These are phyloP conservation scores for Lydus trimaculatus DNA, from an alignment of 2,888 invertebrate species.

Conservation along the genomic window DNA sequence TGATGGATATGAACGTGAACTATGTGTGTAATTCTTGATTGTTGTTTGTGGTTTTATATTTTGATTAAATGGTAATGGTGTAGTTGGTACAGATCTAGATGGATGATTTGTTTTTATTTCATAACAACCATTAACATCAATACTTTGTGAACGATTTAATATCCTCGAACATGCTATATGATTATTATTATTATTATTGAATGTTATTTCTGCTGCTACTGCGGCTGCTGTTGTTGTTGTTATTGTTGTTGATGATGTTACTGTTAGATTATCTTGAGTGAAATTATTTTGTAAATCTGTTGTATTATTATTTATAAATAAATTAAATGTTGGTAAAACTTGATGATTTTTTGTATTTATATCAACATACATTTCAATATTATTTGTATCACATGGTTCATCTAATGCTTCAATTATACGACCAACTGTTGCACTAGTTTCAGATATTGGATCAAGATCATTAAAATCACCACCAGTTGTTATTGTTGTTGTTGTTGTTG, in stretches of 20 bases:
- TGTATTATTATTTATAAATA: slow-evolving; percentile 35
- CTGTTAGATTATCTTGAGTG: slow-evolving; percentile 2
- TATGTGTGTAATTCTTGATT: slow-evolving; percentile 48
- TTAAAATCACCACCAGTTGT: slow-evolving; percentile 72
- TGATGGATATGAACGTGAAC: slow-evolving; percentile 79
- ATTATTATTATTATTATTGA: slow-evolving; percentile 11
- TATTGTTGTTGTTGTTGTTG: slow-evolving; percentile 35
- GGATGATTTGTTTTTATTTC: slow-evolving; percentile 52
- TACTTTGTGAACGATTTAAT: slow-evolving; percentile 43
- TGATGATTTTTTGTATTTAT: slow-evolving; percentile 41
- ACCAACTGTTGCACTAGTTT: slow-evolving; percentile 69
- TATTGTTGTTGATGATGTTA: background rate
- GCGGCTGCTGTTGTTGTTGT: background rate
- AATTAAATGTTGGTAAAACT: slow-evolving; percentile 43
- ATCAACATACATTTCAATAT: slow-evolving; percentile 44
- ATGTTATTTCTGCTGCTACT: background rate
- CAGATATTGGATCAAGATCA: slow-evolving; percentile 71
- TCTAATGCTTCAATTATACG: slow-evolving; percentile 72
- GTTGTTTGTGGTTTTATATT: slow-evolving; percentile 58
- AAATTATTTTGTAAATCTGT: slow-evolving; percentile 29
- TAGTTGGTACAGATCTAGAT: slow-evolving; percentile 75
- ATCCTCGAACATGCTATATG: slow-evolving; percentile 18
- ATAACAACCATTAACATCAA: slow-evolving; percentile 44
- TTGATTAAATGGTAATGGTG: slow-evolving; percentile 63
- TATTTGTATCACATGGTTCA: slow-evolving; percentile 54